A percentile compares a stretch with the other conserved stretches of the same genome.
Conservation (phyloP, 2,113 vertebrate genomes). For the Strix uralensis region DNA sequence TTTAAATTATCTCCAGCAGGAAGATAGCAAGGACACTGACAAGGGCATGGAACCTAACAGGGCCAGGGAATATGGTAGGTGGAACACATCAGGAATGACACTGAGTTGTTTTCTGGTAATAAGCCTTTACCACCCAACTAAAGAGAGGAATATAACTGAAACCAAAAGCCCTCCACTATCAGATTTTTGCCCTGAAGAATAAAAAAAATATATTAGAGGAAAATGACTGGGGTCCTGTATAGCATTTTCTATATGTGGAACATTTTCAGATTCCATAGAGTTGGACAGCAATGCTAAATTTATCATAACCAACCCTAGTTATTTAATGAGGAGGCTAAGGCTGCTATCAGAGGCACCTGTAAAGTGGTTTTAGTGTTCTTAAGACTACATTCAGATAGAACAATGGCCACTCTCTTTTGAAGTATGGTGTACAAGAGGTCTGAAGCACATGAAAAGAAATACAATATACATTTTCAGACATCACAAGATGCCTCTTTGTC, state of each 20-base stretch:
- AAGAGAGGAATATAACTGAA: background rate
- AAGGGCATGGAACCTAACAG: background rate
- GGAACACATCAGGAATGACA: background rate
- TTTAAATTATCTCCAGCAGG: background rate
- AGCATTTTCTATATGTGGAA: accelerated
- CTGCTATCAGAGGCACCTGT: background rate
- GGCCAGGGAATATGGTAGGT: background rate
- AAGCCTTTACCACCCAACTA: background rate
- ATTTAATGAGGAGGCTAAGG: background rate
- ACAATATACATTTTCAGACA: background rate
- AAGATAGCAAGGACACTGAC: background rate
- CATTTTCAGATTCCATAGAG: background rate
- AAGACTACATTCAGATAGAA: background rate
- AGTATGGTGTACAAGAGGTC: background rate
- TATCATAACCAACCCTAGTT: background rate
- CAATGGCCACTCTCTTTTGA: background rate
- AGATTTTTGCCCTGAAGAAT: background rate
- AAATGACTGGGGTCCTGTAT: background rate
- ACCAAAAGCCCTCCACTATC: accelerated
- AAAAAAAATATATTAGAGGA: background rate
- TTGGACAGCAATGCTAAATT: background rate
- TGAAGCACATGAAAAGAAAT: background rate
- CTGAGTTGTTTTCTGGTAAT: background rate
- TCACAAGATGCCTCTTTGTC: background rate
- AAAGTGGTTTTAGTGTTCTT: background rate